Conservation (phyloP, 2,113 vertebrate species). For the Calyptomena viridis region DNA sequence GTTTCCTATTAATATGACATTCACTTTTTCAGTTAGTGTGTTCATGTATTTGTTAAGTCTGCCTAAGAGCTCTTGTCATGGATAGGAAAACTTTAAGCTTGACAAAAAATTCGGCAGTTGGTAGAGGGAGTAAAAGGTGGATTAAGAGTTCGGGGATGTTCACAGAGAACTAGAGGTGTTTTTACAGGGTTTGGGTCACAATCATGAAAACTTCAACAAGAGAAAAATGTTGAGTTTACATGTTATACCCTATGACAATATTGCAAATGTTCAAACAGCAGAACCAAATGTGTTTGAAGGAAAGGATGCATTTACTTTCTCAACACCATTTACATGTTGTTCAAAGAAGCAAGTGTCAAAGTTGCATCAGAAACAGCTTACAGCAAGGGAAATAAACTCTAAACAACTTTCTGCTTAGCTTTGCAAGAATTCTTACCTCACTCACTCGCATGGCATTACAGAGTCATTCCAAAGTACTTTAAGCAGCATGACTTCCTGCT, state of each 20-base stretch:
- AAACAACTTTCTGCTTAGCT: neutral
- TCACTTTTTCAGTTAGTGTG: neutral
- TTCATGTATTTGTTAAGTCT: neutral
- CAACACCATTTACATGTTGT: neutral
- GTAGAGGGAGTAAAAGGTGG: neutral
- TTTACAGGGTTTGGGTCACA: neutral
- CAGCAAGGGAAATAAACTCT: neutral
- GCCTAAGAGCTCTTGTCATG: neutral
- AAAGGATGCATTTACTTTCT: neutral
- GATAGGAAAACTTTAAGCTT: neutral
- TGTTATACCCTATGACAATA: rapidly evolving
- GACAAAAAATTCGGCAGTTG: neutral
- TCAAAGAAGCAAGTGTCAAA: neutral
- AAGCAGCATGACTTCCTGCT: neutral
- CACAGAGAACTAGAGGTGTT: neutral
- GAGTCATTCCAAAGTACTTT: neutral
- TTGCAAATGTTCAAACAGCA: neutral
- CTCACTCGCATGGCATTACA: neutral
- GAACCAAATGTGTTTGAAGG: neutral
- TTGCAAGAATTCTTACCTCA: neutral
- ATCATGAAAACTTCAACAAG: neutral
- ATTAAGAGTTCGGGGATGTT: neutral
- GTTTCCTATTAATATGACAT: neutral
- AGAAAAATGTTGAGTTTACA: neutral
- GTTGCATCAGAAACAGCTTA: neutral